phyloP scores from a whole-genome alignment of 2,113 vertebrate genomes.

The Columba janthina region DNA sequence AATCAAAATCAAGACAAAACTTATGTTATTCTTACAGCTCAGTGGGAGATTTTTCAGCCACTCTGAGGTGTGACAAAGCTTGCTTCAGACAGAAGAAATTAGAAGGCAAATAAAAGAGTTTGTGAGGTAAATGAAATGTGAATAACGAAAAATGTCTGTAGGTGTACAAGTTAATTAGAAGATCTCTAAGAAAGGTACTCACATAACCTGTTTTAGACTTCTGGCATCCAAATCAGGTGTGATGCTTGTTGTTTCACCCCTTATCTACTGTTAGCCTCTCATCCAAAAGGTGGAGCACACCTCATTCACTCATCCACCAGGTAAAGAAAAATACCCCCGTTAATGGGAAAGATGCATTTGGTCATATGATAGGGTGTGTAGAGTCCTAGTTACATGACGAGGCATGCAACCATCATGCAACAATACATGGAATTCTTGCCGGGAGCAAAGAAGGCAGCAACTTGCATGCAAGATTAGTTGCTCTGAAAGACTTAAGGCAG shows the following conservation, averaged over 20 bases:
- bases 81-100: background rate
- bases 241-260: background rate
- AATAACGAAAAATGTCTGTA: background rate
- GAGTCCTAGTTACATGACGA: background rate
- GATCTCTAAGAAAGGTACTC: background rate
- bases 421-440: background rate
- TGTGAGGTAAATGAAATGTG: background rate
- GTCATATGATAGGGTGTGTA: accelerated
- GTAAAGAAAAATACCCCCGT: background rate
- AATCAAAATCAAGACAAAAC: background rate
- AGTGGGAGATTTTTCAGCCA: background rate
- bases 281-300: background rate
- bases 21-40: background rate
- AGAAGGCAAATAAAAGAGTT: background rate
- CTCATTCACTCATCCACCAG: background rate
- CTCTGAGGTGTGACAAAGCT: background rate
- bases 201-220: background rate
- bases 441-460: background rate
- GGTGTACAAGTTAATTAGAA: background rate
- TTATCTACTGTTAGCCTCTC: background rate
- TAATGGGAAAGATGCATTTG: background rate
- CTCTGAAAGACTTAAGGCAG: background rate
- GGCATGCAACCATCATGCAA: background rate
- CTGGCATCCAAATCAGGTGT: background rate
- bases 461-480: background rate